These are phyloP conservation scores for Zaprionus tsacasi DNA, from an alignment of 1,140 invertebrate species.

Conservation along the genomic window DNA sequence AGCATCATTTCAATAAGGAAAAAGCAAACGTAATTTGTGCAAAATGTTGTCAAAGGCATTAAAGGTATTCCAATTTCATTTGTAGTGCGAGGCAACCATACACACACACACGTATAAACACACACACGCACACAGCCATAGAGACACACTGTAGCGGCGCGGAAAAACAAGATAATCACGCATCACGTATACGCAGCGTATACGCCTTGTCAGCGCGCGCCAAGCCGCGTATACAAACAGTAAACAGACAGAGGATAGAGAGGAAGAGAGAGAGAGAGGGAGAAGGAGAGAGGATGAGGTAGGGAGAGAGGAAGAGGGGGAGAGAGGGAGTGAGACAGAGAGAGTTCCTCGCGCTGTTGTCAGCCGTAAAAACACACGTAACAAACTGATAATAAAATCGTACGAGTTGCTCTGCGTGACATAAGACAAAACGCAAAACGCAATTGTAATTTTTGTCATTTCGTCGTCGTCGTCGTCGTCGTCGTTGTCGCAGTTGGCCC, in stretches of 20 bases:
- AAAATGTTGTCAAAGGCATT: conserved; percentile 47
- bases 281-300: background rate
- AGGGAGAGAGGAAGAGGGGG: background rate
- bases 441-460: conserved; percentile 71
- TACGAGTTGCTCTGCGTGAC: conserved; percentile 70
- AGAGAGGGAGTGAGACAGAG: background rate
- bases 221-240: conserved; percentile 19
- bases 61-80: conserved; percentile 61
- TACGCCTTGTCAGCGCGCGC: conserved; percentile 25
- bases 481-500: conserved; percentile 19
- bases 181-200: conserved; percentile 70
- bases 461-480: conserved; percentile 39
- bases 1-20: conserved; percentile 41
- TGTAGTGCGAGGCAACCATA: conserved; percentile 35
- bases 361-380: conserved; percentile 78
- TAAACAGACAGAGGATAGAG: conserved; percentile 5
- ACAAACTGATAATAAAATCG: conserved; percentile 79
- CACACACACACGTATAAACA: conserved; percentile 21
- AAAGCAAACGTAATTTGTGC: conserved; percentile 46
- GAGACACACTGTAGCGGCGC: conserved; percentile 39
- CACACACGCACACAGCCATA: conserved; percentile 10
- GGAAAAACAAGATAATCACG: conserved; percentile 69
- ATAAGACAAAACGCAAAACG: conserved; percentile 72
- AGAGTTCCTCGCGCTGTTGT: conserved; percentile 8
- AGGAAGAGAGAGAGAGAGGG: background rate